These are phyloP conservation scores for Trididemnum miniatum DNA, from an alignment of 23 tunicate genomes.

Conservation along the genomic window DNA sequence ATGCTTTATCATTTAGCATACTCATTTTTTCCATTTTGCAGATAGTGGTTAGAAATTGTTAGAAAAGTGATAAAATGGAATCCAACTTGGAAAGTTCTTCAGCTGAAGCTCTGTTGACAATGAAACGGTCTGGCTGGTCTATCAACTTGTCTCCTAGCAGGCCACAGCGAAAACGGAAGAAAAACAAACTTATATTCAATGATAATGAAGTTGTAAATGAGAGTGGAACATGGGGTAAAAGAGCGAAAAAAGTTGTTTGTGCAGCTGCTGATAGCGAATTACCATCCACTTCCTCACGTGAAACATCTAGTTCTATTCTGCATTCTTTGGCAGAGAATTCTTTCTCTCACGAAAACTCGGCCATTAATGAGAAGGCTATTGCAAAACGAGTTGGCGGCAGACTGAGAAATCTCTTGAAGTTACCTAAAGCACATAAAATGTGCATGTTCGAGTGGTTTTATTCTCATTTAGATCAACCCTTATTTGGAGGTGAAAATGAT, in stretches of 20 bases:
- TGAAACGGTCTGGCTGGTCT: slow-evolving; percentile 27
- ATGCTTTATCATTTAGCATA: too few species aligned
- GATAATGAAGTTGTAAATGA: slow-evolving; percentile 71
- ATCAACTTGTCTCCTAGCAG: slow-evolving; percentile 33
- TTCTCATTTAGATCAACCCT: slow-evolving; percentile 69
- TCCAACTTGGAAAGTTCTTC: slow-evolving; percentile 36
- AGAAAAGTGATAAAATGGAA: slow-evolving; percentile 18
- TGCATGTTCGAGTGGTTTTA: slow-evolving; percentile 95
- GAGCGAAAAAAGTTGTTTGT: background rate
- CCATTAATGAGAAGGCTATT: slow-evolving; percentile 29
- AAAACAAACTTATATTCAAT: slow-evolving; percentile 58
- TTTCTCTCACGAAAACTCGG: background rate
- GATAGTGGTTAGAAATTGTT: too few species aligned
- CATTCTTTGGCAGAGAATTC: background rate
- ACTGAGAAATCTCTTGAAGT: slow-evolving; percentile 68
- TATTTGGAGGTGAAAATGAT: slow-evolving; percentile 78
- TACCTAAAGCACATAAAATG: slow-evolving; percentile 95
- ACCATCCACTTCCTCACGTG: background rate
- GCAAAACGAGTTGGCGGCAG: slow-evolving; percentile 72
- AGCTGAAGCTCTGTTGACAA: slow-evolving; percentile 40
- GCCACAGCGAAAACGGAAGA: slow-evolving; percentile 68
- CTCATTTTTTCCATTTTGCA: too few species aligned
- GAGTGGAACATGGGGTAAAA: slow-evolving; percentile 20
- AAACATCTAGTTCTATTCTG: background rate
- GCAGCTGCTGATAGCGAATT: background rate